Evolutionary conservation across 92 coral and sea anemone genomes (phyloP).

Genomic region (Hydrozoanthus gracilis): DNA sequence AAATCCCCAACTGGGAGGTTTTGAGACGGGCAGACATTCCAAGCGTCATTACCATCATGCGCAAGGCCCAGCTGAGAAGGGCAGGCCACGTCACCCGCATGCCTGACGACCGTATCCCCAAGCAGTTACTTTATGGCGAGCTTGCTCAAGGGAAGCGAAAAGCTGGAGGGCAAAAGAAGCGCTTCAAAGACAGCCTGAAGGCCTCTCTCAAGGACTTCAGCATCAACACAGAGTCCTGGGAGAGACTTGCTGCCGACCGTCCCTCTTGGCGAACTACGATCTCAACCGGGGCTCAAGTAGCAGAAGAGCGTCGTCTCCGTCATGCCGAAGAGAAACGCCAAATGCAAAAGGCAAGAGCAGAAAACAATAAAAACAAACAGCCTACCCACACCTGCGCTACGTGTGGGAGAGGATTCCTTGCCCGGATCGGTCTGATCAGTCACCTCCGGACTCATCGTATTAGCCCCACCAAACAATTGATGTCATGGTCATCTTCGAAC

Average conservation of each 20-base stretch:
- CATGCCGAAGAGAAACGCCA: conserved; percentile 48
- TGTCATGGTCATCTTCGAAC: too few relatives aligned
- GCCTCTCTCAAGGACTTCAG: conserved; percentile 26
- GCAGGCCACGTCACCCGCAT: conserved; percentile 42
- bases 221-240: conserved; percentile 25
- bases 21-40: conserved; percentile 12
- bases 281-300: conserved; percentile 20
- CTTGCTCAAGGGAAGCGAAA: conserved; percentile 11
- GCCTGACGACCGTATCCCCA: not conserved
- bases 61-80: conserved; percentile 39
- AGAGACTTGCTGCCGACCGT: conserved; percentile 35
- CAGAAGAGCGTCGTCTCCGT: conserved; percentile 38
- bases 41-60: conserved; percentile 27
- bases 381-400: conserved; percentile 24
- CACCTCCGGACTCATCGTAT: conserved; percentile 58
- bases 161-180: conserved; percentile 36
- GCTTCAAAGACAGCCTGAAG: conserved; percentile 32
- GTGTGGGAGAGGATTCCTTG: conserved; percentile 28
- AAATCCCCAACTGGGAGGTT: conserved; percentile 42
- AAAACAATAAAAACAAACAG: not conserved
- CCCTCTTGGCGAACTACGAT: conserved; percentile 43
- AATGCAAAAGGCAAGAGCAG: conserved; percentile 39
- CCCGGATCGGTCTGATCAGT: conserved; percentile 59
- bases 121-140: conserved; percentile 14
- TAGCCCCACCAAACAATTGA: not conserved